Percentiles rank a stretch among this genome's conserved stretches.
These are phyloP conservation scores for Cyclina sinensis DNA, from an alignment of 1,140 invertebrate species.

Conservation along the genomic window DNA sequence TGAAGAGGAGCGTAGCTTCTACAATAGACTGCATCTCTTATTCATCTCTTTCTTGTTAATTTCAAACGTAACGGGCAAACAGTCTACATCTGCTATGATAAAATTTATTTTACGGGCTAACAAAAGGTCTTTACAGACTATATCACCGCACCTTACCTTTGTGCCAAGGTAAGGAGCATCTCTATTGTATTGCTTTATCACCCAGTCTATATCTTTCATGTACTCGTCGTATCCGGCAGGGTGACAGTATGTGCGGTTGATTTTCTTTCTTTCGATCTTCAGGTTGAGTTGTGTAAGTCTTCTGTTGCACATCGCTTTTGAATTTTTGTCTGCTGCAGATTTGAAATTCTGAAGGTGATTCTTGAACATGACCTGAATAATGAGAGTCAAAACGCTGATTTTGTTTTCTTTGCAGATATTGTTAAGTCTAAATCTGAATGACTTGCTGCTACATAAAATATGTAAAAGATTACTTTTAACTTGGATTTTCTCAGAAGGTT, in stretches of 20 bases:
- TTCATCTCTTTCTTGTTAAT: too few relatives aligned
- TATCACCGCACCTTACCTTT: background rate
- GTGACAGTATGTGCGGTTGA: background rate
- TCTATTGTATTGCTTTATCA: background rate
- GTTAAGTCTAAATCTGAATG: background rate
- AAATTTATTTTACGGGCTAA: too few relatives aligned
- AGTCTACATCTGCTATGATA: too few relatives aligned
- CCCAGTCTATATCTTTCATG: background rate
- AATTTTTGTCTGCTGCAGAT: background rate
- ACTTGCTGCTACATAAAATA: background rate
- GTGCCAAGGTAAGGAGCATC: background rate
- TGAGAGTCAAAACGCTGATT: background rate
- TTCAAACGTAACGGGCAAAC: too few relatives aligned
- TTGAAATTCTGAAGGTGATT: background rate
- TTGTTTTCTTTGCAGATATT: too few relatives aligned
- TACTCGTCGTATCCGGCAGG: background rate
- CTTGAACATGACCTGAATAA: background rate
- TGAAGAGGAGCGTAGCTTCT: too few relatives aligned
- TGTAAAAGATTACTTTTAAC: background rate
- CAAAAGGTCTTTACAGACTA: too few relatives aligned
- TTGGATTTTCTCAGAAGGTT: background rate
- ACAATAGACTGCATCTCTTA: too few relatives aligned
- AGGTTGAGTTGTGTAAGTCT: background rate
- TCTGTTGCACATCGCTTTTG: background rate
- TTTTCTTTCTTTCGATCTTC: background rate